Percentiles rank a stretch among this genome's conserved stretches.
phyloP scores from a whole-genome alignment of 2,113 vertebrate genomes.

The Chitala chitala region DNA sequence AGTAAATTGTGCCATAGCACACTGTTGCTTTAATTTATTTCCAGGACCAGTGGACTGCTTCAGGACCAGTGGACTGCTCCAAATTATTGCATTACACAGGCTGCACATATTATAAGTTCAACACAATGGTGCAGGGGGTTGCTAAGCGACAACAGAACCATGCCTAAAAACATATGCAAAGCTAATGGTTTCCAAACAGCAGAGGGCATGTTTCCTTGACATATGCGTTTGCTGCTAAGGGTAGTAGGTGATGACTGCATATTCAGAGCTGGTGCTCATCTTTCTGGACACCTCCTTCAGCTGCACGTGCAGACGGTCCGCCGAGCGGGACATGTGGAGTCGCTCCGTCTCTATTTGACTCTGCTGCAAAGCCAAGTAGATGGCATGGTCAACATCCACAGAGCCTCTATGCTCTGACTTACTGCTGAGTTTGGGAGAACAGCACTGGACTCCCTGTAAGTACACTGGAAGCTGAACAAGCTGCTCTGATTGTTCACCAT shows the following conservation, averaged over 20 bases:
- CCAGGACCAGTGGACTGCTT: no score
- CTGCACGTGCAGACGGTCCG: conserved; percentile 61
- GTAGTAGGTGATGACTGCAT: conserved; percentile 64
- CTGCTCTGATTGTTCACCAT: no score
- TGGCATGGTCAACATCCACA: no score
- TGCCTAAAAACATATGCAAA: neutral
- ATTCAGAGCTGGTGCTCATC: conserved; percentile 68
- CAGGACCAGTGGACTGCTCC: no score
- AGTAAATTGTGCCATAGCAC: no score
- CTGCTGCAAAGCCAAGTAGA: conserved; percentile 40
- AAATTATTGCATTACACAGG: no score
- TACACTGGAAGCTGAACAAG: neutral
- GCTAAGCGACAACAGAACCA: neutral
- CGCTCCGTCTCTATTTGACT: conserved; percentile 40
- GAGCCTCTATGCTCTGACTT: no score
- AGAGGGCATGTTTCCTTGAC: conserved; percentile 16
- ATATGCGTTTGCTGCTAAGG: conserved; percentile 27
- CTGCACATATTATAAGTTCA: no score
- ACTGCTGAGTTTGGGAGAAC: neutral
- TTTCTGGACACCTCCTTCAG: conserved; percentile 62
- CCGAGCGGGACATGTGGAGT: conserved; percentile 54
- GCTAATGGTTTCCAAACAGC: neutral
- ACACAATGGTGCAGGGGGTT: neutral
- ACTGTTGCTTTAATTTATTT: no score
- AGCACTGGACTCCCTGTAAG: neutral